Evolutionary conservation across 2,888 invertebrate genomes (phyloP).

Genomic region (Minunthozetes semirufus): DNA sequence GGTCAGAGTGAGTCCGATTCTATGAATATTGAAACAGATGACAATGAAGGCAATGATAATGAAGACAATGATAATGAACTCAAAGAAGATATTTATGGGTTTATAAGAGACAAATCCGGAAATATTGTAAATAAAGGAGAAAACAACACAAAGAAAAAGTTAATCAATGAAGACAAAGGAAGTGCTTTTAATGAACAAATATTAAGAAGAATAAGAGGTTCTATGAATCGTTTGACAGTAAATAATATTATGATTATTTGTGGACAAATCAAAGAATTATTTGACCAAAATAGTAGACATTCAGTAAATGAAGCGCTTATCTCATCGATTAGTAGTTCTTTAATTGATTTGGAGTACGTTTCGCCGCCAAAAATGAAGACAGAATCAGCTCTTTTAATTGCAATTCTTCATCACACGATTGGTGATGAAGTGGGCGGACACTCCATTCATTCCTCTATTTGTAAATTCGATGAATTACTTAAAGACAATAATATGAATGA

Average conservation of each 20-base stretch:
- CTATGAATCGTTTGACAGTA: conserved; percentile 36
- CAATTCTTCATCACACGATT: conserved; percentile 78
- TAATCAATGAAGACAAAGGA: neutral
- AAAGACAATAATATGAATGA: neutral
- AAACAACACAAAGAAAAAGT: neutral
- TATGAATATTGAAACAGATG: neutral
- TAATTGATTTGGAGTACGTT: conserved; percentile 25
- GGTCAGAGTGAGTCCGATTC: neutral
- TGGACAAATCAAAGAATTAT: conserved; percentile 28
- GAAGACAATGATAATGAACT: conserved; percentile 19
- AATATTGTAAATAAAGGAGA: conserved; percentile 14
- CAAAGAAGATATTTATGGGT: conserved; percentile 37
- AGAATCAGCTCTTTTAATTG: conserved; percentile 74
- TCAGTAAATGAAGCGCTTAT: conserved; percentile 31
- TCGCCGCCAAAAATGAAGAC: conserved; percentile 68
- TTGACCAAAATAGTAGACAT: conserved; percentile 5
- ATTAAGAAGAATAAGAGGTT: conserved; percentile 31
- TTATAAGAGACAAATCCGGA: conserved; percentile 26
- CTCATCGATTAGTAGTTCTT: conserved; percentile 17
- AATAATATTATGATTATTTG: conserved; percentile 35
- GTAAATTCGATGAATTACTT: conserved; percentile 25
- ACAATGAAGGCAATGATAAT: neutral
- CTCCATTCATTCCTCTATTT: conserved; percentile 35
- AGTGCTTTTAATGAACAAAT: conserved; percentile 28
- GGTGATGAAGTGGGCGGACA: conserved; percentile 74